A percentile compares a stretch with the other conserved stretches of the same genome.
Evolutionary conservation across 2,888 invertebrate genomes (phyloP).

Genomic region (Agrotis segetum): DNA sequence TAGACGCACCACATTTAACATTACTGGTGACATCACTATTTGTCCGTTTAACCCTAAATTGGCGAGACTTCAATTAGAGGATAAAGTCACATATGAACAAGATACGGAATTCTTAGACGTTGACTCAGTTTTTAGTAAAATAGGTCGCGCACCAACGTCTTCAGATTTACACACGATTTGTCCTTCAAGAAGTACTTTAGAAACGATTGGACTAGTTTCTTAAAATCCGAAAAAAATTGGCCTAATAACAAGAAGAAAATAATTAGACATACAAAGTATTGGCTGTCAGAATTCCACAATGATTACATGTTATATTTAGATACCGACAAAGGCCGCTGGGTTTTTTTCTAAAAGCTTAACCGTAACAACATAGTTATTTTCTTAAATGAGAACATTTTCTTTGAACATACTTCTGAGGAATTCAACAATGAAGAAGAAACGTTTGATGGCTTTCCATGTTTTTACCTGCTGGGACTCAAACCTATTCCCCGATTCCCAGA

Average conservation of each 20-base stretch:
- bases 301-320: constrained; percentile 20
- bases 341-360: constrained; percentile 14
- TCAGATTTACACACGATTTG: constrained; percentile 33
- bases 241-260: constrained; percentile 20
- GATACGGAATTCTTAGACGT: constrained; percentile 70
- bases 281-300: constrained; percentile 4
- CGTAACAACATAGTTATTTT: background rate
- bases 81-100: constrained; percentile 51
- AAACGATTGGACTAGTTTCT: constrained; percentile 24
- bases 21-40: constrained; percentile 68
- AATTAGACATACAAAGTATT: constrained; percentile 15
- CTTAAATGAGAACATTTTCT: constrained; percentile 22
- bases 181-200: constrained; percentile 11
- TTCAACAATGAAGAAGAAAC: constrained; percentile 16
- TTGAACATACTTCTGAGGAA: constrained; percentile 16
- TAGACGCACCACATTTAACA: constrained; percentile 49
- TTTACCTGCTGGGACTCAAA: constrained; percentile 14
- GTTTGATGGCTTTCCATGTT: constrained; percentile 23
- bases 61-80: constrained; percentile 68
- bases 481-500: constrained; percentile 13
- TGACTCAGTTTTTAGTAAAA: constrained; percentile 64
- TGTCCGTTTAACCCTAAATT: constrained; percentile 68
- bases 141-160: constrained; percentile 50
- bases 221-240: constrained; percentile 18
- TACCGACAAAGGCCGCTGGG: background rate